Conservation (phyloP, 2,797 vertebrate genomes). For the Dryobates pubescens region DNA sequence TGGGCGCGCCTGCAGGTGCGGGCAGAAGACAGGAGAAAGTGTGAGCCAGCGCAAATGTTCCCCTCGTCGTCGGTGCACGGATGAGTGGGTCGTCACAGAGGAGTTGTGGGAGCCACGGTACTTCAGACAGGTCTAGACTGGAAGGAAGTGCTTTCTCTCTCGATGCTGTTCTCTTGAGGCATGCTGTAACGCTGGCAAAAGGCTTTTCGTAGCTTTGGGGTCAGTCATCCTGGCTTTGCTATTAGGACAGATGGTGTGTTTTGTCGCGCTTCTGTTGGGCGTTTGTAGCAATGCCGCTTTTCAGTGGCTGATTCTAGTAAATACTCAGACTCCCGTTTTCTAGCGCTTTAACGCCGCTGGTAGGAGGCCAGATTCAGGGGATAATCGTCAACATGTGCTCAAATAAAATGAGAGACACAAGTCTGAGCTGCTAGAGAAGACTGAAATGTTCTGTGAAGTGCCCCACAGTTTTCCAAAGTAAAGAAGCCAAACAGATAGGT, state of each 20-base stretch:
- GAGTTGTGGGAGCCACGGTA: too few relatives aligned
- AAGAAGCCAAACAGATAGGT: neutral
- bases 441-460: too few relatives aligned
- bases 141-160: accelerated
- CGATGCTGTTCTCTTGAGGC: accelerated
- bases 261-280: neutral
- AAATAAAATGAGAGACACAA: neutral
- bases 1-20: neutral
- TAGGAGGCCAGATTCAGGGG: neutral
- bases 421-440: neutral
- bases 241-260: neutral
- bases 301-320: neutral
- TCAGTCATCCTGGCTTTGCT: accelerated
- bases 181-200: accelerated
- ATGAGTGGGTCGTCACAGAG: neutral
- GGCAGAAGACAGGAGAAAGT: neutral
- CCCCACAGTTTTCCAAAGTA: neutral
- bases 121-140: accelerated
- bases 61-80: neutral
- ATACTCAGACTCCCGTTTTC: neutral
- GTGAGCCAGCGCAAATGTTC: neutral
- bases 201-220: neutral
- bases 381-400: accelerated
- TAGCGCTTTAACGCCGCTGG: neutral
- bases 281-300: neutral